Base-by-base conservation (phyloP, 2,797 vertebrate species). In the Eulemur albifrons region DNA sequence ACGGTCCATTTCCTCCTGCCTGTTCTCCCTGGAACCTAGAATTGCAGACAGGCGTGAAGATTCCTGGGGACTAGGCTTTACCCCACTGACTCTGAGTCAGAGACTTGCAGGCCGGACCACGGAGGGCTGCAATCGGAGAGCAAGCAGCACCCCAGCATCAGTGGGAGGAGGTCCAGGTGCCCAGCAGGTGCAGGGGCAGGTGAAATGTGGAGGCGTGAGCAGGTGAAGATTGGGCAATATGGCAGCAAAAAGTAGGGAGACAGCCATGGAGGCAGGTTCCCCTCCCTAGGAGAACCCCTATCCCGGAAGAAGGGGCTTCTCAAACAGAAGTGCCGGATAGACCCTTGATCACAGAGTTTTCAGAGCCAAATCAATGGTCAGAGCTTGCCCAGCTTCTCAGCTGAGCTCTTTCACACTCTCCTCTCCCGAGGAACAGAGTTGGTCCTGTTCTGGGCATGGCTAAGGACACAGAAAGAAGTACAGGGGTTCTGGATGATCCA, bases 141-240 rank as follows among this genome's bases (percentile, higher is more conserved):
- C 4, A 43, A 35, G 35, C 1, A 15, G 32, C 5, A 8, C 7
- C 0, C 0, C 32, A 57, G 40, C 9, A 43, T 52, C 27, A 3
- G 0, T 5, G 38, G 43, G 25, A 88, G 61, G 32, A 80, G 40
- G 18, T 40, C 76, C 61, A 70, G 21, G 69, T 1, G 6, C 30
- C 13, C 23, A 54, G 40, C 12, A 65, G 59, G 50, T n/a, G 30
- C 35, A 40, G n/a, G 40, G 17, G 1, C 75, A 30, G 79, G 63
- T 25, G 40, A 54, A 3, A 2, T 20, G 43, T 7, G 11, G 73
- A 15, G n/a, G 4, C 61, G 35, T 30, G 25, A 50, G 54, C 38
- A 69, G 61, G 32, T 30, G 63, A 45, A 15, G 23, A 7, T 11
- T 12, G 48, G 57, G 32, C 54, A 17, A 43, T 8, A 13, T 2